These are phyloP conservation scores for Cyprinodon variegatus DNA, from an alignment of 2,113 vertebrate species.

Conservation along the genomic window DNA sequence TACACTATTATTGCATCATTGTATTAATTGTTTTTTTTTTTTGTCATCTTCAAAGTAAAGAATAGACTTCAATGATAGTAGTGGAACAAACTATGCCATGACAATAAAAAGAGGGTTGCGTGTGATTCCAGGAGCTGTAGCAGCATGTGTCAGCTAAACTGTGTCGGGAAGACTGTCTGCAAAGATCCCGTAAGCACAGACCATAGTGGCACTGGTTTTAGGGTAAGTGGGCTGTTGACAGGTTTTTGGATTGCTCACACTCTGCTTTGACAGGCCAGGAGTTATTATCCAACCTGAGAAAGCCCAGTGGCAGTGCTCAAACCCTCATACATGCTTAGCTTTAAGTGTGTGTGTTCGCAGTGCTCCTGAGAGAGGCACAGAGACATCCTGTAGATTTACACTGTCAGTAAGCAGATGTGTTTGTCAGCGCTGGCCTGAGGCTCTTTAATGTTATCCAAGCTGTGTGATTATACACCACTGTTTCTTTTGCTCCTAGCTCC, in stretches of 20 bases:
- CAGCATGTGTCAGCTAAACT: conserved; percentile 63
- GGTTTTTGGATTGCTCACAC: conserved; percentile 71
- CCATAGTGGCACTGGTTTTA: conserved; percentile 60
- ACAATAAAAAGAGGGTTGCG: conserved; percentile 13
- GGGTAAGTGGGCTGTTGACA: conserved; percentile 78
- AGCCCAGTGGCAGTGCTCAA: conserved; percentile 67
- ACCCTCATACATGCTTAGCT: conserved; percentile 60
- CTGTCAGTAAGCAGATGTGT: conserved; percentile 76
- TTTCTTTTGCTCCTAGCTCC: conserved; percentile 37
- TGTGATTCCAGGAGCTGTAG: conserved; percentile 47
- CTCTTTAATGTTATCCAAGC: conserved; percentile 61
- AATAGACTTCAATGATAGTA: conserved; percentile 26
- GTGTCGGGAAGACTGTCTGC: conserved; percentile 62
- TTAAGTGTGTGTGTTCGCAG: conserved; percentile 47
- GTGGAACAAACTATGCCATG: conserved; percentile 20
- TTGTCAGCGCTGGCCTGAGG: conserved; percentile 65
- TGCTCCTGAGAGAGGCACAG: conserved; percentile 54
- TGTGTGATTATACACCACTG: conserved; percentile 53
- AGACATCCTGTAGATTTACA: conserved; percentile 72
- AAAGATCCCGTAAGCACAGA: conserved; percentile 70
- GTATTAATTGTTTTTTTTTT: neutral
- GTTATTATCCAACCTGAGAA: conserved; percentile 77
- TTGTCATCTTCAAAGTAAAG: neutral
- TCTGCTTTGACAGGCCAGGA: conserved; percentile 71
- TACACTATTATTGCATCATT: neutral